Evolutionary conservation across 1,140 invertebrate genomes (phyloP), one percentile per base, ranked within the genome.

Genomic region (Euwallacea similis): DNA sequence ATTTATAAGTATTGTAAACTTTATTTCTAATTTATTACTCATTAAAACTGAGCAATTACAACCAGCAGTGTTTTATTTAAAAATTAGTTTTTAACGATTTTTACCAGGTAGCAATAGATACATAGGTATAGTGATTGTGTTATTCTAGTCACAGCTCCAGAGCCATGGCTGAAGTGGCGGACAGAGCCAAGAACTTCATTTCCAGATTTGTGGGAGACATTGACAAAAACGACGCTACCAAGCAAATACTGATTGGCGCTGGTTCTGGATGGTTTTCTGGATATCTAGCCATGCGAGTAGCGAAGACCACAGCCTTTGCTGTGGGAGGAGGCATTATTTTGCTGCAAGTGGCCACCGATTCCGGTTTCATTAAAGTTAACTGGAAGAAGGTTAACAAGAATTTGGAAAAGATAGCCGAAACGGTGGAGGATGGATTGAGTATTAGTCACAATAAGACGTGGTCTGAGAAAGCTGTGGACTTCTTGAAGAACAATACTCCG

Each of bases 361-460:
- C 95, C 79, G 95, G 94, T n/a, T 96, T 96, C 75, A 91, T 98
- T 56, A 93, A 93, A 77, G 87, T 94, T 64, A 92, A 97, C 82
- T 97, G 95, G 95, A 90, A 90, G 68, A 91, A 92, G 83, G 85
- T 97, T 15, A 90, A 87, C 74, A 91, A 92, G 78, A 50, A 50
- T 1, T 50, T 50, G 46, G 46, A 50, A 50, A 50, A 50, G 6
- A 13, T 50, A 50, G 6, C 46, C 13, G 46, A 50, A 11, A 10
- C 91, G 83, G 88, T 95, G 55, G 90, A 93, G 79, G 88, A 91
- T 76, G 87, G 89, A 79, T 85, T 91, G n/a, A 88, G 87, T 50
- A 61, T 11, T 16, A 16, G 21, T 16, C 55, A 58, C 13, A 33
- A 58, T 58, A 56, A 56, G 53, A 89, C 86, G 77, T 89, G 88